Percentiles rank a stretch among this genome's conserved stretches.
These are phyloP conservation scores for Melanophora roralis DNA, from an alignment of 2,888 invertebrate species.

Conservation along the genomic window DNA sequence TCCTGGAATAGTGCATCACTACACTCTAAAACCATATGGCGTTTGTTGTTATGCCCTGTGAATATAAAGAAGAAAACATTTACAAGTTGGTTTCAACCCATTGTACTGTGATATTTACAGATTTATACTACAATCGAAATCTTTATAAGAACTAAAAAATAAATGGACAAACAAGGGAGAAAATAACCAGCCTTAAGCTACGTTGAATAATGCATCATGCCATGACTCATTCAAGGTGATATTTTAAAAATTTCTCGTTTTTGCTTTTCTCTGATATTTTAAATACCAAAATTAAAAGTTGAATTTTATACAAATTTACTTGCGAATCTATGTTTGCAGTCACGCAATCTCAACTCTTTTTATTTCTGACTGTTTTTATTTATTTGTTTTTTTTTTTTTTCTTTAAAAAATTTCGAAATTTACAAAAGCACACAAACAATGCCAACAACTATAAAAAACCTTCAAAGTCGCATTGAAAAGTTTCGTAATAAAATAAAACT, in stretches of 20 bases:
- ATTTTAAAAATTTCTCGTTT: neutral
- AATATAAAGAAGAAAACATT: too few relatives aligned
- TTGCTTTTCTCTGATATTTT: slow-evolving; percentile 12
- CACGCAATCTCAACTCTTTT: slow-evolving; percentile 46
- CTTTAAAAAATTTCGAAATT: neutral
- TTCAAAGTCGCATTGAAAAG: slow-evolving; percentile 30
- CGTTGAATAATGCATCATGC: slow-evolving; percentile 43
- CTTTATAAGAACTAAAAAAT: slow-evolving; percentile 21
- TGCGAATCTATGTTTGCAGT: slow-evolving; percentile 35
- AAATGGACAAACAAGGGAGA: slow-evolving; percentile 27
- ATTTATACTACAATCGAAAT: neutral
- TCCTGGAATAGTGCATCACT: too few relatives aligned
- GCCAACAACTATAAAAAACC: neutral
- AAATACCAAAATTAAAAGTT: slow-evolving; percentile 49
- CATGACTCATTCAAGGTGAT: slow-evolving; percentile 53
- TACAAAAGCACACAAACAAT: neutral
- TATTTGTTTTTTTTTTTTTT: neutral
- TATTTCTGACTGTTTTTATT: neutral
- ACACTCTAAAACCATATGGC: too few relatives aligned
- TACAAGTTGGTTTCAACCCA: too few relatives aligned
- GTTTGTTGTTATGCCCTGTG: too few relatives aligned
- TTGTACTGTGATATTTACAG: slow-evolving; percentile 8
- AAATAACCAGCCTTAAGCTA: slow-evolving; percentile 35
- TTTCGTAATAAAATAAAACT: slow-evolving; percentile 39
- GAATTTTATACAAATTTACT: slow-evolving; percentile 30